Evolutionary conservation across 2,888 invertebrate genomes (phyloP).

Genomic region (Dicroscelio sp.): DNA sequence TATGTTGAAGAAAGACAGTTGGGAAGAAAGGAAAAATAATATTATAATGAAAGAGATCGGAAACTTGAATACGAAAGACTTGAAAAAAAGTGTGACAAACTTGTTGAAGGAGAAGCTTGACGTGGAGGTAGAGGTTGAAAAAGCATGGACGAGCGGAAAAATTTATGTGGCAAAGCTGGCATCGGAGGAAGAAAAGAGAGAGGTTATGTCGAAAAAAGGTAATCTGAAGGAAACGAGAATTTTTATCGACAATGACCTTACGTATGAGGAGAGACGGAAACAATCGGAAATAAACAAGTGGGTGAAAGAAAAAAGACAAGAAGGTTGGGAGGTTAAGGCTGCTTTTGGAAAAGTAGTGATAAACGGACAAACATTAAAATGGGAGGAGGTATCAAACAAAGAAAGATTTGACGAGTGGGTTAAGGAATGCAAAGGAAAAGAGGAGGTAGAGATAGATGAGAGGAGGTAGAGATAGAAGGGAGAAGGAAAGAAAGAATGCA

Average conservation of each 20-base stretch:
- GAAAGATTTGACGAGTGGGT: too few relatives aligned
- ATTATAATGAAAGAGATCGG: slow-evolving; percentile 3
- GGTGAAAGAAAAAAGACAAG: neutral
- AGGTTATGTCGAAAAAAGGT: neutral
- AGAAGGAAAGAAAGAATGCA: too few relatives aligned
- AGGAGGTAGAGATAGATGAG: neutral
- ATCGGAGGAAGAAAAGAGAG: slow-evolving; percentile 2
- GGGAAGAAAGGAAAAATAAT: slow-evolving; percentile 39
- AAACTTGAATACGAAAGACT: neutral
- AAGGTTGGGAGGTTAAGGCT: neutral
- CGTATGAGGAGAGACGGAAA: neutral
- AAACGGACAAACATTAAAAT: neutral
- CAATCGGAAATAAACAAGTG: slow-evolving; percentile 13
- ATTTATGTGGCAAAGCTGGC: neutral
- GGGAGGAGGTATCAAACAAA: neutral
- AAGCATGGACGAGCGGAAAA: neutral
- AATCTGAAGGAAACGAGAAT: neutral
- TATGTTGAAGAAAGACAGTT: too few relatives aligned
- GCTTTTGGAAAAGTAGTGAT: neutral
- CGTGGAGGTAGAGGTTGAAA: neutral
- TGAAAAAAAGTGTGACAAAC: neutral
- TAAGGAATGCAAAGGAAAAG: too few relatives aligned
- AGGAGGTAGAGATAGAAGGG: too few relatives aligned
- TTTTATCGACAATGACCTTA: slow-evolving; percentile 3
- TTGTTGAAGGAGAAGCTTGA: neutral